A percentile compares a stretch with the other conserved stretches of the same genome.
These are phyloP conservation scores for Wiebesia pumilae DNA, from an alignment of 1,140 invertebrate genomes.

Conservation along the genomic window DNA sequence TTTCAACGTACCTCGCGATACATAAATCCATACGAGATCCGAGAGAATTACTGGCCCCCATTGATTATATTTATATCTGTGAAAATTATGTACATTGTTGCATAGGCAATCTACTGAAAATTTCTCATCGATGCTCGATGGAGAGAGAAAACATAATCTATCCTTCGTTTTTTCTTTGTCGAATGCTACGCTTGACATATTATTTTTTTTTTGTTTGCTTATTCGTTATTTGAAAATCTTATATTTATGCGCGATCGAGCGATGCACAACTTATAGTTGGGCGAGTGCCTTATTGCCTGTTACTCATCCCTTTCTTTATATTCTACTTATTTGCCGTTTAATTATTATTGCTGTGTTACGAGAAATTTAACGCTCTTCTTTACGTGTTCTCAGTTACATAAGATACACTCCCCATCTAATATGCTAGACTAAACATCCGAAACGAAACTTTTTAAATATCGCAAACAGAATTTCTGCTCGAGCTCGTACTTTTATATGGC, in stretches of 20 bases:
- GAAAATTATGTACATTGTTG: conserved; percentile 54
- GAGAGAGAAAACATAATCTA: conserved; percentile 32
- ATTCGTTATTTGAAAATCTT: conserved; percentile 27
- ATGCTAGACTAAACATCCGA: not conserved
- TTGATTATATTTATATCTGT: conserved; percentile 58
- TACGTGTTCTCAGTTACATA: not conserved
- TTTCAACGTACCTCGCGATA: conserved; percentile 65
- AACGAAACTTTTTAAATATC: not conserved
- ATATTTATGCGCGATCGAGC: conserved; percentile 1
- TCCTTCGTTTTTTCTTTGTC: not conserved
- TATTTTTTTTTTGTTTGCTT: conserved; percentile 21
- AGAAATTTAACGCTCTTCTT: not conserved
- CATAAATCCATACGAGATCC: conserved; percentile 74
- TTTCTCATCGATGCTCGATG: conserved; percentile 22
- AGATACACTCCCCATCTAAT: not conserved
- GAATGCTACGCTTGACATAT: not conserved
- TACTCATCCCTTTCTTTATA: not conserved
- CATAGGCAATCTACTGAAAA: conserved; percentile 36
- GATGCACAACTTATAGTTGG: not conserved
- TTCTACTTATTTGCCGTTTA: not conserved
- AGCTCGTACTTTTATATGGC: not conserved
- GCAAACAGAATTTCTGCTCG: not conserved
- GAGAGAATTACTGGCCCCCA: conserved; percentile 76
- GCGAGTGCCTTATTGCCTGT: conserved; percentile 17
- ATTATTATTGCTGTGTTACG: conserved; percentile 18